A percentile compares a stretch with the other conserved stretches of the same genome.
Evolutionary conservation across 2,113 vertebrate species (phyloP).

Genomic region (Hystrix cristata): DNA sequence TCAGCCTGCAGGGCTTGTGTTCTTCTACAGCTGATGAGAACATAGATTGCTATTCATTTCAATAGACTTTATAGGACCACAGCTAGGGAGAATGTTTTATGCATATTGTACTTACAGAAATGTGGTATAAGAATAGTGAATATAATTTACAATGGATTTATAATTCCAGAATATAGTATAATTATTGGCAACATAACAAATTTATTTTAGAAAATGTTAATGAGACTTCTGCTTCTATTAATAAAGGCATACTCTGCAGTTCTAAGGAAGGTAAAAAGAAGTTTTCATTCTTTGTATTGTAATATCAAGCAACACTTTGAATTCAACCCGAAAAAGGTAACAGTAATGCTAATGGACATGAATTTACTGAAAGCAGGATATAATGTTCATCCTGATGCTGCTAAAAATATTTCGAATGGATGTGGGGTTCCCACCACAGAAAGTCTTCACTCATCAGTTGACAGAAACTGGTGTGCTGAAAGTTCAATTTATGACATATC

Average conservation of each 20-base stretch:
- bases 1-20: rapidly evolving
- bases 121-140: background rate
- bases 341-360: background rate
- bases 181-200: background rate
- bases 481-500: background rate
- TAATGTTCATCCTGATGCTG: no score
- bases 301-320: background rate
- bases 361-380: background rate
- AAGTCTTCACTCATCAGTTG: background rate
- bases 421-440: background rate
- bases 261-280: background rate
- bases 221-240: background rate
- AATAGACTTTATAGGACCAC: background rate
- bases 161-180: background rate
- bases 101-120: background rate
- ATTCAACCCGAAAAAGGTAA: background rate
- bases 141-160: background rate
- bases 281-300: background rate
- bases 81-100: background rate
- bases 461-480: background rate
- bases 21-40: no score
- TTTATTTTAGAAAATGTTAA: background rate
- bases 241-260: background rate
- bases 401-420: background rate
- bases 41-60: rapidly evolving